Evolutionary conservation across 2,797 vertebrate genomes (phyloP).

Genomic region (Lycodopsis pacificus): DNA sequence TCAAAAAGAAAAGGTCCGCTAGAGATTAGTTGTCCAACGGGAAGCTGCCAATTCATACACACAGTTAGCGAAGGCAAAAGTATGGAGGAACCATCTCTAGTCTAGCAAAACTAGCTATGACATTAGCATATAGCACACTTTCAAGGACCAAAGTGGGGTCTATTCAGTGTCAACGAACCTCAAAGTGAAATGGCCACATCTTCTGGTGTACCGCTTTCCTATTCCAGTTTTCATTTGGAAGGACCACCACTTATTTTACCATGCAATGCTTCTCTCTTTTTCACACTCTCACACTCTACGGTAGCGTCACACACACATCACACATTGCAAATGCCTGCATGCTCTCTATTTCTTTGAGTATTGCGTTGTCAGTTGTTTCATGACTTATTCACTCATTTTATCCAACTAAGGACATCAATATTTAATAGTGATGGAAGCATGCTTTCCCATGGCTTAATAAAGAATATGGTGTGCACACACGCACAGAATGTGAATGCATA

Average conservation of each 20-base stretch:
- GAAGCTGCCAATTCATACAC: constrained; percentile 55
- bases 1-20: constrained; percentile 45
- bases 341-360: constrained; percentile 67
- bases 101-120: constrained; percentile 22
- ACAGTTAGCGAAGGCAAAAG: constrained; percentile 35
- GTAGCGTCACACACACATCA: constrained; percentile 67
- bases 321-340: constrained; percentile 58
- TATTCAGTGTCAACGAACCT: constrained; percentile 32
- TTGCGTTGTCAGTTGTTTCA: constrained; percentile 80
- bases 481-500: constrained; percentile 44
- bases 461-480: constrained; percentile 59
- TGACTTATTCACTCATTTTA: constrained; percentile 84
- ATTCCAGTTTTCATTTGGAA: constrained; percentile 32
- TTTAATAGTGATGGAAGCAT: constrained; percentile 76
- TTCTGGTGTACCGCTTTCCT: constrained; percentile 27
- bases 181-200: constrained; percentile 37
- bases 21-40: constrained; percentile 42
- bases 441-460: constrained; percentile 79
- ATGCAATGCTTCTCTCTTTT: constrained; percentile 13
- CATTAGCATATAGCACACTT: constrained; percentile 44
- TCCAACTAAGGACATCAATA: constrained; percentile 76
- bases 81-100: constrained; percentile 41
- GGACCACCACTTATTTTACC: constrained; percentile 49
- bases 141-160: constrained; percentile 45
- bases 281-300: constrained; percentile 40